Evolutionary conservation across 2,113 vertebrate species (phyloP).

Genomic region (Dendropsophus ebraccatus): DNA sequence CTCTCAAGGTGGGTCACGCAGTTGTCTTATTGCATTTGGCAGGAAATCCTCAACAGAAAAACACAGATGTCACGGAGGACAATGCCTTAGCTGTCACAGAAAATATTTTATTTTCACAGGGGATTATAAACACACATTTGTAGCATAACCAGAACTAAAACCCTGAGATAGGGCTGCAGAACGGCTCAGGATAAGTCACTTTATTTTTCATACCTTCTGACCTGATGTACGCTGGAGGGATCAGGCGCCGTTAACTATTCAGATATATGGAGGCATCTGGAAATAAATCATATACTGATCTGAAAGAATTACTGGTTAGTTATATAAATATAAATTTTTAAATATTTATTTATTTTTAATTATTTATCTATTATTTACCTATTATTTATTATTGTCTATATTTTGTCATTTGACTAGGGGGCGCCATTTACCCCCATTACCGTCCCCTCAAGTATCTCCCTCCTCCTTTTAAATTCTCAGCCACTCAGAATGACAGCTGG

Average conservation of each 20-base stretch:
- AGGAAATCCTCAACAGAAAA: slow-evolving; percentile 77
- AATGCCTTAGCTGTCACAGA: slow-evolving; percentile 73
- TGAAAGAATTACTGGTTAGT: background rate
- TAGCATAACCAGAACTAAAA: slow-evolving; percentile 50
- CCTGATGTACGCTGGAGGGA: slow-evolving; percentile 24
- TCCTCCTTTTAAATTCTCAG: no score
- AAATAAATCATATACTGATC: background rate
- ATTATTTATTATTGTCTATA: background rate
- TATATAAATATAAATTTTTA: background rate
- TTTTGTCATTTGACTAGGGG: background rate
- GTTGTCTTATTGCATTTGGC: slow-evolving; percentile 77
- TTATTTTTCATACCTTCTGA: slow-evolving; percentile 47
- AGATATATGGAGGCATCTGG: no score
- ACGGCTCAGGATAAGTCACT: slow-evolving; percentile 25
- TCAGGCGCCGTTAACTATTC: background rate
- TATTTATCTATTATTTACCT: background rate
- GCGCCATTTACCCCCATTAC: background rate
- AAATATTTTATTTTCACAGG: slow-evolving; percentile 69
- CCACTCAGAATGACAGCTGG: no score
- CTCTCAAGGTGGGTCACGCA: slow-evolving; percentile 76
- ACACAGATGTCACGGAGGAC: slow-evolving; percentile 76
- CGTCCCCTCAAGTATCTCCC: background rate
- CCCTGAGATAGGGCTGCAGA: slow-evolving; percentile 37
- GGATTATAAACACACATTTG: slow-evolving; percentile 58
- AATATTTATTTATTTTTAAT: background rate